These are phyloP conservation scores for Abscondita cerata DNA, from an alignment of 2,888 invertebrate species.

Conservation along the genomic window DNA sequence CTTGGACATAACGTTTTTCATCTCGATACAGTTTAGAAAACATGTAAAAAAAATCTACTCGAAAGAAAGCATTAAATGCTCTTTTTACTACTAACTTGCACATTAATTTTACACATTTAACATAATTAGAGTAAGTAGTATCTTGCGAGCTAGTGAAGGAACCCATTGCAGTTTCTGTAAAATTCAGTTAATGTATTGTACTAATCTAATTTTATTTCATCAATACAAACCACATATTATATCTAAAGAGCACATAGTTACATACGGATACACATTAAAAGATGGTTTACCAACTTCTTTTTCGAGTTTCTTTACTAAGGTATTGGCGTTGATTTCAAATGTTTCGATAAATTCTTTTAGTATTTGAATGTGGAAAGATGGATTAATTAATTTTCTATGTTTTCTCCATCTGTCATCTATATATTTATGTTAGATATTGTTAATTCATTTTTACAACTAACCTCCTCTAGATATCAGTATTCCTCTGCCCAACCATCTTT, in stretches of 20 bases:
- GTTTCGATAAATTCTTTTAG: constrained; percentile 74
- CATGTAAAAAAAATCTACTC: constrained; percentile 58
- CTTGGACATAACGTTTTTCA: constrained; percentile 59
- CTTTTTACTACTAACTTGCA: constrained; percentile 48
- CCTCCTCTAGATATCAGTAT: constrained; percentile 42
- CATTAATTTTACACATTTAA: constrained; percentile 69
- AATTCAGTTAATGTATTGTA: background rate
- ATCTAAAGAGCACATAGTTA: constrained; percentile 67
- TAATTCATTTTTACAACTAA: constrained; percentile 2
- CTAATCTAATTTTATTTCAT: background rate
- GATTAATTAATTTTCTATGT: constrained; percentile 75
- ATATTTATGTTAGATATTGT: background rate
- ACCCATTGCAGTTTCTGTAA: constrained; percentile 85
- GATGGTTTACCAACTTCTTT: constrained; percentile 54
- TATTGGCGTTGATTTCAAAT: constrained; percentile 69
- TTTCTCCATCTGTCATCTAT: constrained; percentile 64
- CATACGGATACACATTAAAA: constrained; percentile 68
- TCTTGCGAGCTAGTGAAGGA: constrained; percentile 74
- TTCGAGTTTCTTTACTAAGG: constrained; percentile 64
- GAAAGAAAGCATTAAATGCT: constrained; percentile 57
- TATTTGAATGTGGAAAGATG: constrained; percentile 81
- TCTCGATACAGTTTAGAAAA: constrained; percentile 64
- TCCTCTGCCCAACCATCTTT: constrained; percentile 54
- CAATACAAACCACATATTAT: constrained; percentile 65
- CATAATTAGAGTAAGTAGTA: constrained; percentile 73